A percentile compares a stretch with the other conserved stretches of the same genome.
Conservation (phyloP, 2,888 invertebrate species). For the Stegana nigrithorax region DNA sequence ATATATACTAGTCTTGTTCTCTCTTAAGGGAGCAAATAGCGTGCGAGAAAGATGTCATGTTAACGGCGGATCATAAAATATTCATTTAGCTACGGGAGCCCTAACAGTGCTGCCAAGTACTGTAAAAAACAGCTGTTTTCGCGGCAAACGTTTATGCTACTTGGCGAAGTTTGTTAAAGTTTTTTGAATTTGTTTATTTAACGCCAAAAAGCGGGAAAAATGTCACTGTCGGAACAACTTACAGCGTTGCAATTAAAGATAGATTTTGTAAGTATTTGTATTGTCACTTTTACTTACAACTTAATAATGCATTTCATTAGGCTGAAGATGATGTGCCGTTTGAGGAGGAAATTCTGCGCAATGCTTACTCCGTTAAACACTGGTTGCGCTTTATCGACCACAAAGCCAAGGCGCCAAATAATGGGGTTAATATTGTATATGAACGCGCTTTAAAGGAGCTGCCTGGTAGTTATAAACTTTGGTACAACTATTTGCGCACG, state of each 20-base stretch:
- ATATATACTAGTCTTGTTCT: no score
- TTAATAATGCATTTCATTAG: constrained; percentile 65
- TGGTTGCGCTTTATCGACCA: constrained; percentile 99
- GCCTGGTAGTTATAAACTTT: constrained; percentile 97
- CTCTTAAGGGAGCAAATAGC: no score
- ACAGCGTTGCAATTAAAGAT: constrained; percentile 4
- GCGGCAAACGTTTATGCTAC: not conserved
- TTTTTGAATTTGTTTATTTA: not conserved
- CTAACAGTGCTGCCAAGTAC: not conserved
- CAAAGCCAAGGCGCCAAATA: constrained; percentile 85
- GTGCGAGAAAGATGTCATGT: no score
- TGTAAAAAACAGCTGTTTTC: not conserved
- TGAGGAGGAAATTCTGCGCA: constrained; percentile 97
- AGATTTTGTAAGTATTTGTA: not conserved
- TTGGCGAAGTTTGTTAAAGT: not conserved
- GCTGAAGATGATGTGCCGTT: constrained; percentile 96
- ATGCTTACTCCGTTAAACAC: constrained; percentile 97
- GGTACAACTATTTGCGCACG: constrained; percentile 94
- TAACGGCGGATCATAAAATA: no score
- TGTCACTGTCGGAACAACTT: not conserved
- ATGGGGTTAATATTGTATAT: constrained; percentile 90
- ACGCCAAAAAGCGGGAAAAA: not conserved
- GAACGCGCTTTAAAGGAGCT: constrained; percentile 96
- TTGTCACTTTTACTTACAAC: not conserved
- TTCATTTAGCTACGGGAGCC: no score